A percentile compares a stretch with the other conserved stretches of the same genome.
These are phyloP conservation scores for Liasis olivaceus DNA, from an alignment of 2,797 vertebrate species.

Conservation along the genomic window DNA sequence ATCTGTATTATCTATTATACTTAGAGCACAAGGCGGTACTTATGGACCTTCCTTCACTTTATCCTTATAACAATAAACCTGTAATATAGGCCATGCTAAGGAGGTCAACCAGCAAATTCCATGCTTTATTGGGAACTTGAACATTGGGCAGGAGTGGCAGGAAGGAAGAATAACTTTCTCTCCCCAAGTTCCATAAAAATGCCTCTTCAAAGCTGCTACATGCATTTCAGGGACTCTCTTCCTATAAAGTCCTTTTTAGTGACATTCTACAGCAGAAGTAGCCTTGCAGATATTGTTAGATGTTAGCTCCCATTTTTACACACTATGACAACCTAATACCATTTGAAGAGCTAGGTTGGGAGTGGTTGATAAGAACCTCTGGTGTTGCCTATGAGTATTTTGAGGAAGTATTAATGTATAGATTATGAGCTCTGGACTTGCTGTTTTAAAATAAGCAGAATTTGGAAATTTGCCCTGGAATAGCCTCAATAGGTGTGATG, in stretches of 20 bases:
- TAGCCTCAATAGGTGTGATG: not conserved
- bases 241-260: not conserved
- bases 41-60: not conserved
- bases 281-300: not conserved
- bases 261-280: not conserved
- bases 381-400: not conserved
- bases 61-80: not conserved
- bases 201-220: not conserved
- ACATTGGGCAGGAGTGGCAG: not conserved
- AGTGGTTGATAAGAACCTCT: not conserved
- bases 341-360: not conserved
- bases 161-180: not conserved
- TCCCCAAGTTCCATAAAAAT: not conserved
- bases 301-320: not conserved
- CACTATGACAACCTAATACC: not conserved
- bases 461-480: not conserved
- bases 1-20: not conserved
- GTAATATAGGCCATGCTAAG: not conserved
- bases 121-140: not conserved
- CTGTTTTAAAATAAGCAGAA: not conserved
- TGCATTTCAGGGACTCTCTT: not conserved
- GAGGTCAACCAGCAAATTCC: not conserved
- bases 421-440: not conserved
- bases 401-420: not conserved
- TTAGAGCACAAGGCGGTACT: not conserved